These are phyloP conservation scores for Halictus rubicundus DNA, from an alignment of 1,140 invertebrate species.

Conservation along the genomic window DNA sequence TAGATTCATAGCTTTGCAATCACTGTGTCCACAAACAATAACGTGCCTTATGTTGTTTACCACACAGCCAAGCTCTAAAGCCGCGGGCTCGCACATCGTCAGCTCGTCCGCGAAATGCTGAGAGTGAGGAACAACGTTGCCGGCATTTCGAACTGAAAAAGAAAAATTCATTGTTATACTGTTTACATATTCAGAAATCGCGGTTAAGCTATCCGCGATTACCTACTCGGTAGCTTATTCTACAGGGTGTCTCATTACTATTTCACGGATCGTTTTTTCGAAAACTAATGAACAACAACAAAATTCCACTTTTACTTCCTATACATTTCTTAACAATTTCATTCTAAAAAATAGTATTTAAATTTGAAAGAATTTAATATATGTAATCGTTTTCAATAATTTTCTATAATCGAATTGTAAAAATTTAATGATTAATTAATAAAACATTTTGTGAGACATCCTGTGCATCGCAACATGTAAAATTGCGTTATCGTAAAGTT, in stretches of 20 bases:
- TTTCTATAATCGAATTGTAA: too few relatives aligned
- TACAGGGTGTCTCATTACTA: background rate
- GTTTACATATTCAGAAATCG: background rate
- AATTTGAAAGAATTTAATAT: too few relatives aligned
- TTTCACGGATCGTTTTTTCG: background rate
- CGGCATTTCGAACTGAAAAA: slow-evolving; percentile 94
- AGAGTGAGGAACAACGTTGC: slow-evolving; percentile 95
- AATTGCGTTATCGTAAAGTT: background rate
- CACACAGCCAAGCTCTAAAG: slow-evolving; percentile 95
- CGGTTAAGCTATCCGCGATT: background rate
- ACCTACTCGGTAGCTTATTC: background rate
- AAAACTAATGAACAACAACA: background rate
- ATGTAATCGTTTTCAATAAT: too few relatives aligned
- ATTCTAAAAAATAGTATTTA: too few relatives aligned
- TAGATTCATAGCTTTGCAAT: slow-evolving; percentile 98
- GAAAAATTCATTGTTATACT: slow-evolving; percentile 8
- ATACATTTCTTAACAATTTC: background rate
- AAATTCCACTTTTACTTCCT: background rate
- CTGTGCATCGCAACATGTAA: background rate
- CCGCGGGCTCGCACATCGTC: slow-evolving; percentile 96
- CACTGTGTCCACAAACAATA: slow-evolving; percentile 97
- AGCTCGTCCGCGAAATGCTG: slow-evolving; percentile 92
- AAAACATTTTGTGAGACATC: background rate
- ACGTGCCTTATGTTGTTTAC: slow-evolving; percentile 96
- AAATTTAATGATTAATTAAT: too few relatives aligned